Base-by-base conservation (phyloP, 2,888 invertebrate genomes). In the Drosophila antonietae region DNA sequence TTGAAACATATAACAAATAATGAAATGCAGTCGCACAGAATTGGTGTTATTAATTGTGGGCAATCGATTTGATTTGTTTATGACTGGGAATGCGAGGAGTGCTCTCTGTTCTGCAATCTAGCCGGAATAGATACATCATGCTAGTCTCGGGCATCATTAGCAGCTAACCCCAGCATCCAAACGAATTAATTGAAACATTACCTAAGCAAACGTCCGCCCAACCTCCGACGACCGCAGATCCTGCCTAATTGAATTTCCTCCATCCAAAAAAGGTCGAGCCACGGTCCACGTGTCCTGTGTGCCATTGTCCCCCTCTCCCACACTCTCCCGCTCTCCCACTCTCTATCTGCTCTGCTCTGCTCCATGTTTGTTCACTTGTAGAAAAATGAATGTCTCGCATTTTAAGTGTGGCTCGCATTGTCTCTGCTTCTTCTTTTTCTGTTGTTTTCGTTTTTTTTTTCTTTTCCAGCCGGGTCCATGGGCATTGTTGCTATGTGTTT, bases 171-270 rank as follows among this genome's bases (percentile, higher is more conserved):
- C 41, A 58, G 14, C 37, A 52, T 47, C 63, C 62, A 83, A 81
- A 77, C 82, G 82, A 89, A 88, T 88, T 88, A 90, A 87, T 87
- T 87, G 87, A 90, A 87, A 87, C 87, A 90, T 90, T 90, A 89
- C 87, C 87, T 90, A 90, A 87, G 89, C 90, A 88, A 90, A 83
- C 81, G 76, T 71, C 64, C 20, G n/a, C 67, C 66, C 66, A 57
- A 68, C 68, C 59, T 56, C 57, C 69, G 63, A 70, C 15, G 28
- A 15, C 7, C 6, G 2, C 55, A 15, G 23, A n/a, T 35, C 28
- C 41, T 28, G 77, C 81, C 86, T 90, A 86, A 86, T 90, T 86
- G 90, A 86, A 86, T 86, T 88, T 88, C 81, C 90, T 75, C 52
- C 65, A 60, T 28, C 23, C 67, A 55, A 72, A 72, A 73, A 78